Evolutionary conservation across 2,113 vertebrate genomes (phyloP).

Genomic region (Microtus richardsoni): DNA sequence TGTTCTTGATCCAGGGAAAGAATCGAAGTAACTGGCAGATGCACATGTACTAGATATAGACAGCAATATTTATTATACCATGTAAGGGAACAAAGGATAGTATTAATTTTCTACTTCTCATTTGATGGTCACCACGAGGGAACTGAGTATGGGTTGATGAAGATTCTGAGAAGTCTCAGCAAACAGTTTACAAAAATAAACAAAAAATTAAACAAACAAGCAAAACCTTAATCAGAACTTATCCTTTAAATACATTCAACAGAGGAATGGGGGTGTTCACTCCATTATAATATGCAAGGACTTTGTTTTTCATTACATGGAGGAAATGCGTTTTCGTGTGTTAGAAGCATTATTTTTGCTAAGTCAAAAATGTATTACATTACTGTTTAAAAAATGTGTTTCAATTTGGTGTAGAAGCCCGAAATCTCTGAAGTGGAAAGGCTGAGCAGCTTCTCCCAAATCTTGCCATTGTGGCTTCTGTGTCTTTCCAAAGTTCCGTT

Average conservation of each 20-base stretch:
- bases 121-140: constrained; percentile 76
- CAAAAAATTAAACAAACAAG: constrained; percentile 63
- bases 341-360: constrained; percentile 85
- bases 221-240: constrained; percentile 82
- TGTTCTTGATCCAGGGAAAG: constrained; percentile 76
- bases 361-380: constrained; percentile 79
- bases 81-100: constrained; percentile 80
- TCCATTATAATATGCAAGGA: constrained; percentile 85
- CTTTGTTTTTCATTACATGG: constrained; percentile 88
- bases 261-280: constrained; percentile 82
- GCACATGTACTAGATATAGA: constrained; percentile 80
- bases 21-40: constrained; percentile 81
- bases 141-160: constrained; percentile 83
- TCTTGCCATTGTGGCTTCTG: constrained; percentile 75
- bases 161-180: constrained; percentile 84
- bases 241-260: constrained; percentile 84
- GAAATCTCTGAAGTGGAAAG: constrained; percentile 84
- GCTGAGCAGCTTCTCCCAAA: constrained; percentile 84
- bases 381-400: constrained; percentile 86
- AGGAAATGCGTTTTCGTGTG: constrained; percentile 85
- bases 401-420: constrained; percentile 82
- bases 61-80: constrained; percentile 84
- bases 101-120: constrained; percentile 82
- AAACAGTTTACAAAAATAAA: constrained; percentile 82
- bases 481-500: constrained; percentile 65